A percentile compares a stretch with the other conserved stretches of the same genome.
phyloP scores from a whole-genome alignment of 1,140 invertebrate genomes.

The Lordiphosa stackelbergi region DNA sequence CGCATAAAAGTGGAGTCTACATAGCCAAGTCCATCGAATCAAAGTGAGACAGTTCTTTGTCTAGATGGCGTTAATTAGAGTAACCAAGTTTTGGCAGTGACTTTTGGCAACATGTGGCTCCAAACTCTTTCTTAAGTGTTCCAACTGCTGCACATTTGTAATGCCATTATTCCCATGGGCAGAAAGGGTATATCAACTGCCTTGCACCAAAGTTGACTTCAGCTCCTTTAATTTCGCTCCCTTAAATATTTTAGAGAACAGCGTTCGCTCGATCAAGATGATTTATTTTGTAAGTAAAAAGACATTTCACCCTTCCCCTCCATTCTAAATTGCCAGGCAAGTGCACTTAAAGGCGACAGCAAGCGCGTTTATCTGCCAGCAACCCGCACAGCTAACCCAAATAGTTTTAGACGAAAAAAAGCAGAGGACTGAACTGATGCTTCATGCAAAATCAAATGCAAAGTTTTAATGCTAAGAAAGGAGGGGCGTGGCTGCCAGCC shows the following conservation, averaged over 20 bases:
- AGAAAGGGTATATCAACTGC: too few relatives aligned
- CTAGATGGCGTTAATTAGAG: too few relatives aligned
- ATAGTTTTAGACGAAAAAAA: conserved; percentile 29
- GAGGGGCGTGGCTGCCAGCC: conserved; percentile 27
- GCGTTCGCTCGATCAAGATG: conserved; percentile 62
- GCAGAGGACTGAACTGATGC: background rate
- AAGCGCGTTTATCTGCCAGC: conserved; percentile 43
- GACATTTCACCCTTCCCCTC: background rate
- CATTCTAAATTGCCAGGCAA: conserved; percentile 26
- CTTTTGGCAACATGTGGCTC: too few relatives aligned
- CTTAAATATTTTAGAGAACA: conserved; percentile 55
- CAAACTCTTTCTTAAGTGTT: too few relatives aligned
- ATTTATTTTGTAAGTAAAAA: conserved; percentile 49
- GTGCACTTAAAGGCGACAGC: conserved; percentile 33
- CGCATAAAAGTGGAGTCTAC: too few relatives aligned
- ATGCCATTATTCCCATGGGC: too few relatives aligned
- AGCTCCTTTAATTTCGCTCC: conserved; percentile 7
- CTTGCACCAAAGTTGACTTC: background rate
- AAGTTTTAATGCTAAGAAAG: conserved; percentile 58
- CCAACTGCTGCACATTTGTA: too few relatives aligned
- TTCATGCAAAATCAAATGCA: conserved; percentile 64
- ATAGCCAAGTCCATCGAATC: too few relatives aligned
- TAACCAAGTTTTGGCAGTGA: too few relatives aligned
- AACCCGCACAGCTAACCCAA: conserved; percentile 43
- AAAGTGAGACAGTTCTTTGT: too few relatives aligned